phyloP scores from a whole-genome alignment of 2,113 vertebrate species.

The Pachypanchax playfairii region DNA sequence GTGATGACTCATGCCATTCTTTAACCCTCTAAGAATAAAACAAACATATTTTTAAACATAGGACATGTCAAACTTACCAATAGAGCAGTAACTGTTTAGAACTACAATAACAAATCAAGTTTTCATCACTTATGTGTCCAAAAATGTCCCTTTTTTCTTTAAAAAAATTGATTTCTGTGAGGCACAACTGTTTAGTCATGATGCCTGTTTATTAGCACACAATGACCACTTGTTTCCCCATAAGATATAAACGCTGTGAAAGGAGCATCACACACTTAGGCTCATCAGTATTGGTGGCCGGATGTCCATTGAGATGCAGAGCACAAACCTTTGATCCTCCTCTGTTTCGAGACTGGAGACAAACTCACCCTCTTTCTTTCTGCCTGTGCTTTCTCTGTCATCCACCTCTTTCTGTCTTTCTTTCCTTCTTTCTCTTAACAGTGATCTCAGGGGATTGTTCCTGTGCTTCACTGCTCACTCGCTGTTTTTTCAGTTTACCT shows the following conservation, averaged over 20 bases:
- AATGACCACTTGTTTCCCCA: conserved; percentile 61
- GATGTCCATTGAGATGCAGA: conserved; percentile 78
- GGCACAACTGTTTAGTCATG: conserved; percentile 4
- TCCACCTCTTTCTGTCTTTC: conserved; percentile 55
- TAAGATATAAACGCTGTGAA: conserved; percentile 60
- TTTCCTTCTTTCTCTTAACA: conserved; percentile 54
- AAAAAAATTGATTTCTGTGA: not conserved
- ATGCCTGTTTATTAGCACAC: conserved; percentile 37
- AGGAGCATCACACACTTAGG: conserved; percentile 60
- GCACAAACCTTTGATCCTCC: conserved; percentile 79
- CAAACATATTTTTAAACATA: no score
- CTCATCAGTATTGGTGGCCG: conserved; percentile 77
- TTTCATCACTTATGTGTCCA: not conserved
- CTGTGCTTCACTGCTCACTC: conserved; percentile 53
- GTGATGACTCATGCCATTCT: not conserved
- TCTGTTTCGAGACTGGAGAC: conserved; percentile 72
- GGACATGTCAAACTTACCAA: no score
- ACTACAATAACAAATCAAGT: conserved; percentile 3
- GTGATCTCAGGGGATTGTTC: conserved; percentile 64
- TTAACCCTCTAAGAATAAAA: not conserved
- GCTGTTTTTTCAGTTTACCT: conserved; percentile 56
- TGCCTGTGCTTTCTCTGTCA: conserved; percentile 58
- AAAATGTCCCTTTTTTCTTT: not conserved
- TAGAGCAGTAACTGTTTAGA: not conserved
- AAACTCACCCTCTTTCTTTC: conserved; percentile 51